Conservation (phyloP, 2,113 vertebrate species). For the Dascyllus trimaculatus region DNA sequence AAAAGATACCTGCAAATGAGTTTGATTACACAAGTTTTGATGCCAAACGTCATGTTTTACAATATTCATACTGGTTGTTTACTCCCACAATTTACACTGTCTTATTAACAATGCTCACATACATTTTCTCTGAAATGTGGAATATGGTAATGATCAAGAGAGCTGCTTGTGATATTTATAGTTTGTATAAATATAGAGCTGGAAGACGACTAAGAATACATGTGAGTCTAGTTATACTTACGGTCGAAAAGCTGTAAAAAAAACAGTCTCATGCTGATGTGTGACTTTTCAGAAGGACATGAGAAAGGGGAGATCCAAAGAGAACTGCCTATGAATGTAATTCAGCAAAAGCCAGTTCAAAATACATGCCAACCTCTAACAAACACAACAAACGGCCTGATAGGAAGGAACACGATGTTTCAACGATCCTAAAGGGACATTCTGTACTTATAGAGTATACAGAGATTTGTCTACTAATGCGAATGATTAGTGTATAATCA, state of each 20-base stretch:
- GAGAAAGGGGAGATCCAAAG: background rate
- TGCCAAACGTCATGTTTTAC: too few relatives aligned
- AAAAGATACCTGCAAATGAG: too few relatives aligned
- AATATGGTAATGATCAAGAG: background rate
- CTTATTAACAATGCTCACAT: background rate
- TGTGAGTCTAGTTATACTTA: background rate
- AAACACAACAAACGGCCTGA: too few relatives aligned
- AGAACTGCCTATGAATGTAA: background rate
- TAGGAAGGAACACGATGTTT: too few relatives aligned
- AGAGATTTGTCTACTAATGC: too few relatives aligned
- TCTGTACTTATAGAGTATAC: too few relatives aligned
- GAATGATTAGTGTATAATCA: too few relatives aligned
- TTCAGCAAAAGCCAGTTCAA: background rate
- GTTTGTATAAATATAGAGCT: too few relatives aligned
- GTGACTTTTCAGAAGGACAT: constrained; percentile 2
- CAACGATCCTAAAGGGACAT: too few relatives aligned
- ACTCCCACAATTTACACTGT: background rate
- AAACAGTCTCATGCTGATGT: background rate
- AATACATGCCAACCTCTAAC: background rate
- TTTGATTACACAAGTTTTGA: too few relatives aligned
- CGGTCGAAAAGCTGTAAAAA: background rate
- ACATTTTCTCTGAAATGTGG: background rate
- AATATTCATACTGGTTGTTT: too few relatives aligned
- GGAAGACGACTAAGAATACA: background rate
- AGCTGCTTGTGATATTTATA: too few relatives aligned